A percentile compares a stretch with the other conserved stretches of the same genome.
phyloP scores from a whole-genome alignment of 2,113 vertebrate genomes.

The Stigmatopora argus region DNA sequence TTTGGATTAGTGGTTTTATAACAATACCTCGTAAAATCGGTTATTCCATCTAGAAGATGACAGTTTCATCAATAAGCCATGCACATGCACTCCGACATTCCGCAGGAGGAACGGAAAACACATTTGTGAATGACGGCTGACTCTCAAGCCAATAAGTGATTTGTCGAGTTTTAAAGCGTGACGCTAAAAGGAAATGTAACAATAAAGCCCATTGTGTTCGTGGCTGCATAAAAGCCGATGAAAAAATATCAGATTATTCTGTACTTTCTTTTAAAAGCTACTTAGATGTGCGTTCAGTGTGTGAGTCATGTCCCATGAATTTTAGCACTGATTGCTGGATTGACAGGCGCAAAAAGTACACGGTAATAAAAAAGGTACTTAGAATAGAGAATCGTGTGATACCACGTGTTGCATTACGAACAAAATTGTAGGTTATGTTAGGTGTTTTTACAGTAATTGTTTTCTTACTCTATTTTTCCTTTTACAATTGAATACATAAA shows the following conservation, averaged over 20 bases:
- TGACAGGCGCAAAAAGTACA: not conserved
- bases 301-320: not conserved
- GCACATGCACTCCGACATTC: not conserved
- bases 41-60: not conserved
- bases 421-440: not conserved
- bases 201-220: not conserved
- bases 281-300: too few species aligned
- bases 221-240: not conserved
- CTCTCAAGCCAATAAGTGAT: slow-evolving; percentile 5
- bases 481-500: too few species aligned
- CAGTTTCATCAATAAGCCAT: not conserved
- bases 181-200: slow-evolving; percentile 4
- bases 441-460: not conserved
- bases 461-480: not conserved
- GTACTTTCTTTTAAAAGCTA: not conserved
- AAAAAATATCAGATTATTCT: not conserved
- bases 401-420: not conserved
- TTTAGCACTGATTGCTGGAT: not conserved
- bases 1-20: not conserved
- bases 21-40: not conserved
- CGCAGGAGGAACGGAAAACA: not conserved
- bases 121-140: not conserved
- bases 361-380: not conserved
- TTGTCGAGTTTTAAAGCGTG: slow-evolving; percentile 3
- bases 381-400: not conserved